Evolutionary conservation across 1,140 invertebrate species (phyloP).

Genomic region (Hypsibius dujardini): DNA sequence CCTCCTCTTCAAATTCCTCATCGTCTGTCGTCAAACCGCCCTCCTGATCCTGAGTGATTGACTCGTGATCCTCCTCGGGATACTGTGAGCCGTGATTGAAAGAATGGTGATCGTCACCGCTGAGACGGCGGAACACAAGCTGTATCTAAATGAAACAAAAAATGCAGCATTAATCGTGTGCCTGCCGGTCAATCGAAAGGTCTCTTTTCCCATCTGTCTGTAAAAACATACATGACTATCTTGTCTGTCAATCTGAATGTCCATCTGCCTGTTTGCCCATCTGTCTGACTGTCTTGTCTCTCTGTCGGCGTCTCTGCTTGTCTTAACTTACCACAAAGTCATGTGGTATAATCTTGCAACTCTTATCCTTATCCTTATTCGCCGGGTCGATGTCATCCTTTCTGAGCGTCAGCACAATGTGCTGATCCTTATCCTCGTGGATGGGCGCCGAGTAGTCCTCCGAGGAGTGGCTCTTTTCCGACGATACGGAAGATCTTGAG

Average conservation of each 20-base stretch:
- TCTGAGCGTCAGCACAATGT: slow-evolving; percentile 7
- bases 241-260: no score
- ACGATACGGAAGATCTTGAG: background rate
- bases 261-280: no score
- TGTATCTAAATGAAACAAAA: background rate
- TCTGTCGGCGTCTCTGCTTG: no score
- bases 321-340: slow-evolving; percentile 10
- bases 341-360: background rate
- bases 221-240: no score
- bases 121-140: background rate
- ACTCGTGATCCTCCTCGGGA: background rate
- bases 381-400: slow-evolving; percentile 14
- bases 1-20: background rate
- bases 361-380: slow-evolving; percentile 2
- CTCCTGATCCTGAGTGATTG: background rate
- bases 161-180: background rate
- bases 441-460: background rate
- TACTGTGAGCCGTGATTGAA: background rate
- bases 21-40: background rate
- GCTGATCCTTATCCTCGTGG: slow-evolving; percentile 11
- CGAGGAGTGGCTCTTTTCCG: background rate
- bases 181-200: background rate
- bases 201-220: no score
- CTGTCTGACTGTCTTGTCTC: no score
- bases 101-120: background rate